Conservation (phyloP, 2,113 vertebrate genomes). For the Sphyrna mokarran region DNA sequence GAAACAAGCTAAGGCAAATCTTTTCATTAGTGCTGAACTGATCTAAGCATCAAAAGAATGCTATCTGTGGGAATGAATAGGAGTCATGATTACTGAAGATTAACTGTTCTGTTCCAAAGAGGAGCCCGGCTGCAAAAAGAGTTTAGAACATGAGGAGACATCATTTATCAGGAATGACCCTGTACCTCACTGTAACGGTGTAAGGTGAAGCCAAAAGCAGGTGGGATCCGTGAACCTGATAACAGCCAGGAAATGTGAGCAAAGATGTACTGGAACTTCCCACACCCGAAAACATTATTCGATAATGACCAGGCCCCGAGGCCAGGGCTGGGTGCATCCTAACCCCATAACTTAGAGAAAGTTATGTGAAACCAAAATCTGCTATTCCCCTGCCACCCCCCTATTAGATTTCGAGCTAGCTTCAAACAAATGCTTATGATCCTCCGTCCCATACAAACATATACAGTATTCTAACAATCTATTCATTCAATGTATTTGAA, state of each 20-base stretch:
- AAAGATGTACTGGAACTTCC: not conserved
- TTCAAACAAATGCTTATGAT: not conserved
- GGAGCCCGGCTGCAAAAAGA: too few relatives aligned
- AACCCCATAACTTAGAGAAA: not conserved
- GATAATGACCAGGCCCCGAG: not conserved
- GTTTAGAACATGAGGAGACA: not conserved
- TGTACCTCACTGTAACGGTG: not conserved
- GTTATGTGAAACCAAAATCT: not conserved
- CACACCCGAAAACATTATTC: not conserved
- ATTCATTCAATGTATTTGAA: not conserved
- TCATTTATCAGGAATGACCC: slow-evolving; percentile 6
- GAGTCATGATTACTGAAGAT: not conserved
- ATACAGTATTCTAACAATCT: not conserved
- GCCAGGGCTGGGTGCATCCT: not conserved
- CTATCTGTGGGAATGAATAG: not conserved
- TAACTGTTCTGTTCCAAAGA: too few relatives aligned
- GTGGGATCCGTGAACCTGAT: not conserved
- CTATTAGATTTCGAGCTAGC: not conserved
- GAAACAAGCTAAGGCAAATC: not conserved
- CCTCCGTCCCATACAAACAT: not conserved
- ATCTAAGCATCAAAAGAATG: not conserved
- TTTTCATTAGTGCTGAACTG: not conserved
- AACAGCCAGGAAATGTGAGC: not conserved
- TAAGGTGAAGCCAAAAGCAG: not conserved
- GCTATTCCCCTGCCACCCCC: too few relatives aligned